Evolutionary conservation across 2,113 vertebrate species (phyloP).

Genomic region (Brachyhypopomus gauderio): DNA sequence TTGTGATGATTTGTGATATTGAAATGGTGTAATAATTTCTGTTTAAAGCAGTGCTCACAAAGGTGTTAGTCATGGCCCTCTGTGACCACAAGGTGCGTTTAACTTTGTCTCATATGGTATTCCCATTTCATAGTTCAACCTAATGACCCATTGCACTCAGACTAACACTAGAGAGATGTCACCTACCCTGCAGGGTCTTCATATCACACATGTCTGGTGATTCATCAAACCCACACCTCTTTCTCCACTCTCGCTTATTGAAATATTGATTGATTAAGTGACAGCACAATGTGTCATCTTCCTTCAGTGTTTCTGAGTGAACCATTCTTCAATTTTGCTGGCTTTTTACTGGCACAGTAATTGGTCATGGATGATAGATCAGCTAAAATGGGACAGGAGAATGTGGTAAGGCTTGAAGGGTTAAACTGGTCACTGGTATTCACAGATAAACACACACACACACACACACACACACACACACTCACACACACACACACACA

Average conservation of each 20-base stretch:
- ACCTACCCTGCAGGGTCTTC: conserved; percentile 43
- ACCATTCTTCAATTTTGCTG: conserved; percentile 36
- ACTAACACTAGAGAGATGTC: conserved; percentile 44
- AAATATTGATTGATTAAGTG: conserved; percentile 53
- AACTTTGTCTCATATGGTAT: conserved; percentile 35
- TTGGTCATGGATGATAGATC: conserved; percentile 44
- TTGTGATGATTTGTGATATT: not conserved
- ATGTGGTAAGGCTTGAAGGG: conserved; percentile 19
- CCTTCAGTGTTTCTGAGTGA: conserved; percentile 36
- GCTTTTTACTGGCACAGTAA: conserved; percentile 33
- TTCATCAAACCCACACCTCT: conserved; percentile 41
- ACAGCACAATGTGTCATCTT: conserved; percentile 50
- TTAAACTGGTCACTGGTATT: conserved; percentile 25
- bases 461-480: not conserved
- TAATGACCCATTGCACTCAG: conserved; percentile 41
- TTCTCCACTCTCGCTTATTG: conserved; percentile 44
- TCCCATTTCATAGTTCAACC: conserved; percentile 44
- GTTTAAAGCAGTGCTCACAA: conserved; percentile 16
- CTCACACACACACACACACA: not conserved
- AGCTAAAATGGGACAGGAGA: conserved; percentile 20
- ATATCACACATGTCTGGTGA: conserved; percentile 46
- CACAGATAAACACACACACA: not conserved
- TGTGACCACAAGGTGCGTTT: conserved; percentile 38
- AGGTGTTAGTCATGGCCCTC: conserved; percentile 10
- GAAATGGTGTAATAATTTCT: conserved; percentile 11